A percentile compares a stretch with the other conserved stretches of the same genome.
Conservation (phyloP, 2,888 invertebrate genomes). For the Drosophila mercatorum region DNA sequence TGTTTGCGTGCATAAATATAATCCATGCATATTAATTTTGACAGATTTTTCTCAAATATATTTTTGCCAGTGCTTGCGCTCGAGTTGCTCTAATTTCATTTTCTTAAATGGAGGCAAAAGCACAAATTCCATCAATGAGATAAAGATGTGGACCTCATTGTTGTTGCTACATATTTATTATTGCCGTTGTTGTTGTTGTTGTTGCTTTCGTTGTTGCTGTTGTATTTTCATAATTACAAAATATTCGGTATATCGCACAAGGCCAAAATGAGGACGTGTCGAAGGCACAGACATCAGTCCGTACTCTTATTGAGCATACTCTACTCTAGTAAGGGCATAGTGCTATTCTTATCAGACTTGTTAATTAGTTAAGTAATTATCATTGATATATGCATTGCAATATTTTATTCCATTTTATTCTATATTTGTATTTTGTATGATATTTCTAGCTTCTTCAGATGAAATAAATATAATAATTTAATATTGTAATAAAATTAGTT, state of each 20-base stretch:
- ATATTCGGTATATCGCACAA: constrained; percentile 73
- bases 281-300: constrained; percentile 30
- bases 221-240: constrained; percentile 73
- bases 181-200: constrained; percentile 31
- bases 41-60: constrained; percentile 41
- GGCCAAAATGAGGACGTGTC: constrained; percentile 61
- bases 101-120: constrained; percentile 40
- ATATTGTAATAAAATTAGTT: not conserved
- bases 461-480: not conserved
- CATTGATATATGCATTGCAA: not conserved
- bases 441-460: no score
- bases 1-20: constrained; percentile 17
- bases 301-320: constrained; percentile 29
- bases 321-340: not conserved
- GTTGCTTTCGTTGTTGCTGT: constrained; percentile 35
- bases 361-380: not conserved
- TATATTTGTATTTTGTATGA: no score
- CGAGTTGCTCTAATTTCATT: constrained; percentile 45
- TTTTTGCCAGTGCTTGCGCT: constrained; percentile 24
- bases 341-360: not conserved
- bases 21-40: constrained; percentile 33
- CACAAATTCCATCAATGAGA: constrained; percentile 52
- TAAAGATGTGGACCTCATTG: constrained; percentile 56
- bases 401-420: no score
- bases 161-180: constrained; percentile 19